Evolutionary conservation across 2,113 vertebrate genomes (phyloP).

Genomic region (Periophthalmus modestus): DNA sequence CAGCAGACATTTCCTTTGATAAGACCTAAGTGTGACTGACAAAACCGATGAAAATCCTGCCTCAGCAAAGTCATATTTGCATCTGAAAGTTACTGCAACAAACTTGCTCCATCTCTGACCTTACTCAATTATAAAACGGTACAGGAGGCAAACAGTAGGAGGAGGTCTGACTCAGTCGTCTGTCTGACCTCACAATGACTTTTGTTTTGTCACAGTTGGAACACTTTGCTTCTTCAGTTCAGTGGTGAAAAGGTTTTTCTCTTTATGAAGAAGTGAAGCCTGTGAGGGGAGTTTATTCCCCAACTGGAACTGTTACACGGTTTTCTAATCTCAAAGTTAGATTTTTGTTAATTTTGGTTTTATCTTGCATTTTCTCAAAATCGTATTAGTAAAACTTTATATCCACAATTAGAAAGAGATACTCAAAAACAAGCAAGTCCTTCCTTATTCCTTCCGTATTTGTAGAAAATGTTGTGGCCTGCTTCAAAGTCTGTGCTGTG

Average conservation of each 20-base stretch:
- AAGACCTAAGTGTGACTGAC: slow-evolving; percentile 48
- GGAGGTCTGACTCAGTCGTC: not conserved
- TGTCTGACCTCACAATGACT: not conserved
- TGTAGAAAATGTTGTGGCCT: not conserved
- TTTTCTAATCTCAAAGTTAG: not conserved
- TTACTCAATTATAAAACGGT: too few relatives aligned
- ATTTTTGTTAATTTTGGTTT: not conserved
- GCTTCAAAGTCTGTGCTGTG: slow-evolving; percentile 13
- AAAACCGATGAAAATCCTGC: slow-evolving; percentile 53
- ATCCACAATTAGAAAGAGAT: not conserved
- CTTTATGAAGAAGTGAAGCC: slow-evolving; percentile 15
- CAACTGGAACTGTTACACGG: not conserved
- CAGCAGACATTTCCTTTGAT: slow-evolving; percentile 67
- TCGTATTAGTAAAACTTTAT: not conserved
- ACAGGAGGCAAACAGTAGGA: slow-evolving; percentile 8
- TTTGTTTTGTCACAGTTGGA: not conserved
- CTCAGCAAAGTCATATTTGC: slow-evolving; percentile 59
- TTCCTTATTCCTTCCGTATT: too few relatives aligned
- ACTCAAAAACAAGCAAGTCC: not conserved
- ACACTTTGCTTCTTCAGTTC: not conserved
- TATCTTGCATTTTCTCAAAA: not conserved
- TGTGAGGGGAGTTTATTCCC: slow-evolving; percentile 25
- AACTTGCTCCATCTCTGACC: slow-evolving; percentile 5
- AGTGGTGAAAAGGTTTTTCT: slow-evolving; percentile 1
- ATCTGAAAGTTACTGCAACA: slow-evolving; percentile 36